A percentile compares a stretch with the other conserved stretches of the same genome.
Evolutionary conservation across 2,797 vertebrate species (phyloP).

Genomic region (Sciurus carolinensis): DNA sequence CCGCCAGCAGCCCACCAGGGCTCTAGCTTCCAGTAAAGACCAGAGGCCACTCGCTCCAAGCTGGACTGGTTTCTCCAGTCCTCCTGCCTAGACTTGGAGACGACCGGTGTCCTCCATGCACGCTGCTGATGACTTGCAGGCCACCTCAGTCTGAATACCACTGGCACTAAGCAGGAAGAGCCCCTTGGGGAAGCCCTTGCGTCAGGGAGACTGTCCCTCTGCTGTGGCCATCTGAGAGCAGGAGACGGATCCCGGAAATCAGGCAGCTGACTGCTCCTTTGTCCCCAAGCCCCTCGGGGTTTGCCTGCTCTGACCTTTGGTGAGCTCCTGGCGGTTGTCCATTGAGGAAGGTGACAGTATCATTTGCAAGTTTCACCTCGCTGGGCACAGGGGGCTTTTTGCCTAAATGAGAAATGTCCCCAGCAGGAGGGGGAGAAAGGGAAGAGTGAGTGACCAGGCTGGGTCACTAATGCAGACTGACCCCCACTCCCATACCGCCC

Average conservation of each 20-base stretch:
- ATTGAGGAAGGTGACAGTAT: conserved; percentile 20
- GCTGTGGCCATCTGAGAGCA: neutral
- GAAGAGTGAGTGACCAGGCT: conserved; percentile 29
- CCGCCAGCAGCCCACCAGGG: neutral
- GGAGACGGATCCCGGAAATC: neutral
- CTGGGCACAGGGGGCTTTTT: conserved; percentile 59
- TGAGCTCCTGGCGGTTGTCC: neutral
- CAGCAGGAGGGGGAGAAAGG: conserved; percentile 66
- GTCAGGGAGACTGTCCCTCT: neutral
- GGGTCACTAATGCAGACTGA: neutral
- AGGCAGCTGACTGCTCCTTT: neutral
- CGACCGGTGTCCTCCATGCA: neutral
- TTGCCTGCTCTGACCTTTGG: neutral
- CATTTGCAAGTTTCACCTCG: conserved; percentile 50
- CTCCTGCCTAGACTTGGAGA: neutral
- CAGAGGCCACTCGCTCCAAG: neutral
- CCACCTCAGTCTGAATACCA: neutral
- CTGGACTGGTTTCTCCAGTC: neutral
- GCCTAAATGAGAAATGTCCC: conserved; percentile 77
- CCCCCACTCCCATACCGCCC: neutral
- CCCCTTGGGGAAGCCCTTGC: neutral
- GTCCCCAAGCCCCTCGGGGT: neutral
- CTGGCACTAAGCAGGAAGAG: no score
- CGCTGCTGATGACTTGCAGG: neutral
- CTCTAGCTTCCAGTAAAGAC: neutral